These are phyloP conservation scores for Neodiprion fabricii DNA, from an alignment of 1,140 invertebrate genomes.

Conservation along the genomic window DNA sequence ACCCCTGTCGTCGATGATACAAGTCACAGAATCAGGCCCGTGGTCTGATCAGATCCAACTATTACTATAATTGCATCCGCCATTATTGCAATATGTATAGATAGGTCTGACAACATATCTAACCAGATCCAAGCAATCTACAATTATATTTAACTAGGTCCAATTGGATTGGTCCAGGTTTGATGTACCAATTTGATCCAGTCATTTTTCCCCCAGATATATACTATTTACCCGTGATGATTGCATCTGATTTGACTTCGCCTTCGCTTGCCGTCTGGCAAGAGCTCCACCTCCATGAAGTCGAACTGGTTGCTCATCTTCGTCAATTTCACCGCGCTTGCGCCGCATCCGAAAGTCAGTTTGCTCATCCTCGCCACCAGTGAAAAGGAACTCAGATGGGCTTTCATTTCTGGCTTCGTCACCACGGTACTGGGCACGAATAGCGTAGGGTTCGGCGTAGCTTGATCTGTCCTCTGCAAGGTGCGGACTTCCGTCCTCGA, in stretches of 20 bases:
- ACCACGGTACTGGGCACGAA: not conserved
- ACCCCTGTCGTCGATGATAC: too few relatives aligned
- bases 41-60: too few relatives aligned
- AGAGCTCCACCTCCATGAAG: not conserved
- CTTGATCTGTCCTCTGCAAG: not conserved
- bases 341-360: not conserved
- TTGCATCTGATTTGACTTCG: not conserved
- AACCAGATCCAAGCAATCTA: too few relatives aligned
- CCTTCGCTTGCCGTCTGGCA: not conserved
- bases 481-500: conserved; percentile 15
- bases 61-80: too few relatives aligned
- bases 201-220: not conserved
- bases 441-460: not conserved
- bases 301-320: not conserved
- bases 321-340: not conserved
- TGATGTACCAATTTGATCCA: not conserved
- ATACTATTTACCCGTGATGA: not conserved
- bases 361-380: not conserved
- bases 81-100: too few relatives aligned
- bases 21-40: too few relatives aligned
- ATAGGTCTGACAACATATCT: too few relatives aligned
- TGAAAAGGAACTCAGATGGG: not conserved
- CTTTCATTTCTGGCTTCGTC: not conserved
- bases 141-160: too few relatives aligned
- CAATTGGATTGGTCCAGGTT: too few relatives aligned